Conservation (phyloP, 1,140 invertebrate genomes). For the Conus betulinus region DNA sequence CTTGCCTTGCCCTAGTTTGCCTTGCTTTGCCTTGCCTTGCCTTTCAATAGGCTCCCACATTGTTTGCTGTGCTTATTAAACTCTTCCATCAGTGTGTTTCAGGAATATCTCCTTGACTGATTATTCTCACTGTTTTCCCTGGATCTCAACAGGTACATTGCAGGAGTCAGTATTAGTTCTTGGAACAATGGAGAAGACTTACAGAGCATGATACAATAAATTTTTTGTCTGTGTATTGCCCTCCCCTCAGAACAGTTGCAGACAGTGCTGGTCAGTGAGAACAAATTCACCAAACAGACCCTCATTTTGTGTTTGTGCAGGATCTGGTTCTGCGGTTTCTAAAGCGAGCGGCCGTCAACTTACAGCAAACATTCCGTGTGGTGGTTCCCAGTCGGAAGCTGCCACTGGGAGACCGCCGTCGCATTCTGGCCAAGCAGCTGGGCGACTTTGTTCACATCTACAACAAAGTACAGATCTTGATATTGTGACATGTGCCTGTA, state of each 20-base stretch:
- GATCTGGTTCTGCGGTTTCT: conserved; percentile 86
- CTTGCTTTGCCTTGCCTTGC: too few relatives aligned
- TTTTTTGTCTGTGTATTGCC: background rate
- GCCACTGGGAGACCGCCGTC: conserved; percentile 88
- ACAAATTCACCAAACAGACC: background rate
- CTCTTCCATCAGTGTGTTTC: too few relatives aligned
- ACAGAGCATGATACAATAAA: too few relatives aligned
- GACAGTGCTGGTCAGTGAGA: background rate
- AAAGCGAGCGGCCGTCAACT: conserved; percentile 85
- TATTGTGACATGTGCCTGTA: background rate
- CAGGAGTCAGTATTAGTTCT: too few relatives aligned
- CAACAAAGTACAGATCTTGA: conserved; percentile 80
- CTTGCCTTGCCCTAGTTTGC: too few relatives aligned
- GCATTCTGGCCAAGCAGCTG: conserved; percentile 92
- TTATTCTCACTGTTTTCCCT: too few relatives aligned
- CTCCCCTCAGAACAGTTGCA: background rate
- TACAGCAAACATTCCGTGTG: conserved; percentile 86
- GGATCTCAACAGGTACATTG: too few relatives aligned
- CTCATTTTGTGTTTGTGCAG: conserved; percentile 64
- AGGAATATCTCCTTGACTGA: too few relatives aligned
- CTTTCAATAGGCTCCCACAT: too few relatives aligned
- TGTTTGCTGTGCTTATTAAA: too few relatives aligned
- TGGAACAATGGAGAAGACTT: too few relatives aligned
- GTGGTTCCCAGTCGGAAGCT: conserved; percentile 85
- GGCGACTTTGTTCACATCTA: conserved; percentile 94